These are phyloP conservation scores for Chromis chromis DNA, from an alignment of 2,797 vertebrate genomes.

Conservation along the genomic window DNA sequence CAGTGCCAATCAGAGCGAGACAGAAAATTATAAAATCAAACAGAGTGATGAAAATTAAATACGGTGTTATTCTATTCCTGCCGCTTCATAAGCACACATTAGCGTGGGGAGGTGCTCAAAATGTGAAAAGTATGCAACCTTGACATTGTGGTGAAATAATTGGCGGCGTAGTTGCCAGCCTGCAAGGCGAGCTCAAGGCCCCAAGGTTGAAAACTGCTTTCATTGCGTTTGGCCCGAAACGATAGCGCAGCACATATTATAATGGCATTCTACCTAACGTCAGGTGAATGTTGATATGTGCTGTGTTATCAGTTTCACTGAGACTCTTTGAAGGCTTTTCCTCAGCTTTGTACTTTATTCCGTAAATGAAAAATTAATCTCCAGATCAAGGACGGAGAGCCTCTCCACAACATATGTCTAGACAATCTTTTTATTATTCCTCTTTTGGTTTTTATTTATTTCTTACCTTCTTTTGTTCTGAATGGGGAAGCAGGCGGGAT, in stretches of 20 bases:
- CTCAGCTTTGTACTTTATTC: slow-evolving; percentile 67
- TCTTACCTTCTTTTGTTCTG: slow-evolving; percentile 28
- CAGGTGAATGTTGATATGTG: slow-evolving; percentile 80
- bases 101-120: slow-evolving; percentile 21
- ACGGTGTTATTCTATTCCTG: slow-evolving; percentile 11
- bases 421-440: slow-evolving; percentile 39
- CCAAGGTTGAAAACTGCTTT: slow-evolving; percentile 76
- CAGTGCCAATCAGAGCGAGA: slow-evolving; percentile 41
- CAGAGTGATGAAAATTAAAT: slow-evolving; percentile 36
- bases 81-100: slow-evolving; percentile 1
- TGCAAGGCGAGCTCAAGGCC: slow-evolving; percentile 70
- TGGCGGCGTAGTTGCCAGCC: slow-evolving; percentile 63
- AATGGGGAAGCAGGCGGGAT: slow-evolving; percentile 23
- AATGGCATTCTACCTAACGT: slow-evolving; percentile 75
- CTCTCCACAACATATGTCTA: slow-evolving; percentile 57
- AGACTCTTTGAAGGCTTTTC: slow-evolving; percentile 68
- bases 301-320: slow-evolving; percentile 76
- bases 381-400: slow-evolving; percentile 64
- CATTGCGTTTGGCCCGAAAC: slow-evolving; percentile 72
- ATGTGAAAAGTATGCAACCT: slow-evolving; percentile 56
- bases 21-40: slow-evolving; percentile 35
- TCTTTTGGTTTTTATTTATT: slow-evolving; percentile 53
- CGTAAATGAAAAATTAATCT: slow-evolving; percentile 73
- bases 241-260: slow-evolving; percentile 80
- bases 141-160: slow-evolving; percentile 72